These are phyloP conservation scores for Zingel zingel DNA, from an alignment of 2,113 vertebrate genomes.

Conservation along the genomic window DNA sequence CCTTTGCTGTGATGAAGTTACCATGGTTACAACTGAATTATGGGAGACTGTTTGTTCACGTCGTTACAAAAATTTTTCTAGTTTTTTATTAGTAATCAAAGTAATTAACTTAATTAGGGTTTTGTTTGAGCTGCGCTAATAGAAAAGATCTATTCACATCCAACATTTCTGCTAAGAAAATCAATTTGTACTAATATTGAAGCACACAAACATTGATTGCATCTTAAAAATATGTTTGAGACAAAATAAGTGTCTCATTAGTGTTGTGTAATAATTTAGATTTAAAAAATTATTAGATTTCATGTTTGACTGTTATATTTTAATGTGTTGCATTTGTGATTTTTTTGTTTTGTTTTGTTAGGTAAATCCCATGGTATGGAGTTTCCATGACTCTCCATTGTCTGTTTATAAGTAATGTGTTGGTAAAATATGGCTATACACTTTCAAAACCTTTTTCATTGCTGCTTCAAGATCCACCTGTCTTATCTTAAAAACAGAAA, in stretches of 20 bases:
- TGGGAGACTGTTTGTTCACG: conserved; percentile 33
- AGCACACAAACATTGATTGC: background rate
- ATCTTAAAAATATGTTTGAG: background rate
- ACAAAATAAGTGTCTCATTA: background rate
- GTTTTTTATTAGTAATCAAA: background rate
- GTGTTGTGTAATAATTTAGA: background rate
- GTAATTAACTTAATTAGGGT: too few species aligned
- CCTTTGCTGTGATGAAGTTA: conserved; percentile 60
- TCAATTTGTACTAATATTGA: background rate
- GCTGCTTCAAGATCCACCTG: background rate
- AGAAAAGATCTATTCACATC: background rate
- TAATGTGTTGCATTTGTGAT: background rate
- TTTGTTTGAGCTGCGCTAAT: background rate
- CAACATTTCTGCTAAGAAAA: background rate
- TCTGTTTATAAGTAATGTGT: background rate
- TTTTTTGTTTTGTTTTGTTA: background rate
- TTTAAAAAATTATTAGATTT: too few species aligned
- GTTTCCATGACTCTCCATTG: background rate
- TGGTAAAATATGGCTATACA: background rate
- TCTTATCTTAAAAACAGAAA: background rate
- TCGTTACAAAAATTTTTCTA: background rate
- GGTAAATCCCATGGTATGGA: background rate
- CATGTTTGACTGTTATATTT: background rate
- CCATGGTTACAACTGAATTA: conserved; percentile 55
- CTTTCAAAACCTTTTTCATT: background rate